phyloP scores from a whole-genome alignment of 2,113 vertebrate genomes.

The Takifugu bimaculatus region DNA sequence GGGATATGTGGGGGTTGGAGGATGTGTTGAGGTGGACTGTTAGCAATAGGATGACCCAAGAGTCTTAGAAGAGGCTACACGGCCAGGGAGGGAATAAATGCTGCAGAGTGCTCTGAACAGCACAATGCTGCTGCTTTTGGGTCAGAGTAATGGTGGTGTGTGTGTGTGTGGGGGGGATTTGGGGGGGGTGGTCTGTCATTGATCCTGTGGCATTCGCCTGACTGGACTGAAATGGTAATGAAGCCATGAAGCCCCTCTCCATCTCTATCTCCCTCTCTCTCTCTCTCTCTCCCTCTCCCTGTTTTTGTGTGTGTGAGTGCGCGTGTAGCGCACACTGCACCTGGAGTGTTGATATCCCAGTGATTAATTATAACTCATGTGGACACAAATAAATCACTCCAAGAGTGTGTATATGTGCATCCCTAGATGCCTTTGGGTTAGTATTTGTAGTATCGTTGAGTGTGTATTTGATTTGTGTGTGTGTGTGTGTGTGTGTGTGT shows the following conservation, averaged over 20 bases:
- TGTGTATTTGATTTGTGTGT: constrained; percentile 25
- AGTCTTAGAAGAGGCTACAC: constrained; percentile 42
- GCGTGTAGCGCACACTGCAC: constrained; percentile 32
- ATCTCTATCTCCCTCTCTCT: not conserved
- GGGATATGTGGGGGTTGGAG: constrained; percentile 10
- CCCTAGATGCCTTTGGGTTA: not conserved
- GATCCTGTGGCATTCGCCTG: constrained; percentile 63
- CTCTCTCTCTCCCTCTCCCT: constrained; percentile 9
- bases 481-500: constrained; percentile 5
- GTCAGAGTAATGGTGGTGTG: constrained; percentile 37
- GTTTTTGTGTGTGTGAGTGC: constrained; percentile 4
- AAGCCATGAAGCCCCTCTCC: constrained; percentile 13
- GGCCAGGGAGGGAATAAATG: constrained; percentile 50
- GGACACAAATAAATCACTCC: constrained; percentile 54
- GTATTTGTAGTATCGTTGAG: constrained; percentile 15
- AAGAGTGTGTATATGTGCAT: constrained; percentile 20
- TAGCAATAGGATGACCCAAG: constrained; percentile 35
- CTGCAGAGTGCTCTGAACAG: constrained; percentile 42
- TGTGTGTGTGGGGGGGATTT: not conserved
- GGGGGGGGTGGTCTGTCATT: constrained; percentile 54
- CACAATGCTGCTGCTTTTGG: constrained; percentile 49
- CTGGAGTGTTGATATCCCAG: constrained; percentile 38
- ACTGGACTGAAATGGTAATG: constrained; percentile 51
- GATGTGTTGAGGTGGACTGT: constrained; percentile 28
- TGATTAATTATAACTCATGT: constrained; percentile 60